A percentile compares a stretch with the other conserved stretches of the same genome.
These are phyloP conservation scores for Centropristis striata DNA, from an alignment of 2,113 vertebrate species.

Conservation along the genomic window DNA sequence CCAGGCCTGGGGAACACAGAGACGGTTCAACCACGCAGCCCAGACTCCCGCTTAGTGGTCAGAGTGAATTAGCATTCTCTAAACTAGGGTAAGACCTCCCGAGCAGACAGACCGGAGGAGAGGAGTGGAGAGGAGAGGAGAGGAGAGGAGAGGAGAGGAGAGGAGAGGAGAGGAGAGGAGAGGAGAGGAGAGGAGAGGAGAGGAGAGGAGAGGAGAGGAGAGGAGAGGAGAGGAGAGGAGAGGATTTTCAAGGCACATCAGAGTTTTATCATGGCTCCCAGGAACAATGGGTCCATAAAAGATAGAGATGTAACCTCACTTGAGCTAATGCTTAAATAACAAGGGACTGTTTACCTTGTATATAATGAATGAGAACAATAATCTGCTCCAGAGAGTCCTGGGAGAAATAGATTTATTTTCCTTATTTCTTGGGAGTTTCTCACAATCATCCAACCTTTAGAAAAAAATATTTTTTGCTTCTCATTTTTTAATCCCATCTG, in stretches of 20 bases:
- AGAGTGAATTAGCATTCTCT: constrained; percentile 78
- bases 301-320: constrained; percentile 38
- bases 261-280: constrained; percentile 28
- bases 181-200: constrained; percentile 18
- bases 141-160: constrained; percentile 18
- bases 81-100: constrained; percentile 68
- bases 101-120: constrained; percentile 44
- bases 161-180: constrained; percentile 18
- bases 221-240: constrained; percentile 28
- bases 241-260: constrained; percentile 34
- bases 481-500: constrained; percentile 21
- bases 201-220: constrained; percentile 18
- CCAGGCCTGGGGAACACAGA: constrained; percentile 69
- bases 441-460: constrained; percentile 8
- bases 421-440: not conserved
- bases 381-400: constrained; percentile 2
- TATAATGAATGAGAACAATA: constrained; percentile 58
- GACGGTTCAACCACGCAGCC: constrained; percentile 76
- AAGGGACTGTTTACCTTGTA: constrained; percentile 21
- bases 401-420: constrained; percentile 4
- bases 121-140: constrained; percentile 10
- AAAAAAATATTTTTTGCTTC: constrained; percentile 1
- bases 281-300: constrained; percentile 39
- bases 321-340: constrained; percentile 37
- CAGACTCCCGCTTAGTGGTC: constrained; percentile 75